These are phyloP conservation scores for Tetramorium parvispinum DNA, from an alignment of 1,140 invertebrate genomes.

Conservation along the genomic window DNA sequence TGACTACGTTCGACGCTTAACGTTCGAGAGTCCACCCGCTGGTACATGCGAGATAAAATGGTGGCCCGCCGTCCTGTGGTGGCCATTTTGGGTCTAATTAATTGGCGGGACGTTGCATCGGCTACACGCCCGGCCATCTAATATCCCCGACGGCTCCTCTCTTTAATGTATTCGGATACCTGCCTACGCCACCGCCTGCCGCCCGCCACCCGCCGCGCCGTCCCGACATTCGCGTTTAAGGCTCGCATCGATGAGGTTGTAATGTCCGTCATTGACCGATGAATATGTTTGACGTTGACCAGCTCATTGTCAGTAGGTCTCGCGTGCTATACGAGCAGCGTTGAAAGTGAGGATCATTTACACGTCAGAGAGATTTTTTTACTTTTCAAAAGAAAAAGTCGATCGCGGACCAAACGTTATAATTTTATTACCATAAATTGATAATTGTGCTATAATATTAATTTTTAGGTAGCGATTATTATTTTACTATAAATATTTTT, in stretches of 20 bases:
- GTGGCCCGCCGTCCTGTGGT: conserved; percentile 68
- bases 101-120: conserved; percentile 67
- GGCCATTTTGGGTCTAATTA: conserved; percentile 78
- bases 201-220: conserved; percentile 3
- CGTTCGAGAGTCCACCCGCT: conserved; percentile 68
- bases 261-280: conserved; percentile 33
- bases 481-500: not conserved
- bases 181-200: conserved; percentile 44
- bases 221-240: conserved; percentile 60
- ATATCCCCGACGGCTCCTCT: conserved; percentile 28
- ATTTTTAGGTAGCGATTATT: not conserved
- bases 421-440: not conserved
- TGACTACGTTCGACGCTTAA: conserved; percentile 75
- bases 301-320: not conserved
- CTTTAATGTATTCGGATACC: conserved; percentile 74
- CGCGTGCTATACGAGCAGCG: not conserved
- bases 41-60: conserved; percentile 72
- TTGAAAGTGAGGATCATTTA: not conserved
- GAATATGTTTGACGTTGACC: not conserved
- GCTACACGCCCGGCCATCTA: conserved; percentile 58
- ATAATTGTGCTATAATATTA: not conserved
- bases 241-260: conserved; percentile 67
- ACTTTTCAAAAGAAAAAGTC: not conserved
- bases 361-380: not conserved
- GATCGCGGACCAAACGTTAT: not conserved